These are phyloP conservation scores for Anniella stebbinsi DNA, from an alignment of 2,797 vertebrate species.

Conservation along the genomic window DNA sequence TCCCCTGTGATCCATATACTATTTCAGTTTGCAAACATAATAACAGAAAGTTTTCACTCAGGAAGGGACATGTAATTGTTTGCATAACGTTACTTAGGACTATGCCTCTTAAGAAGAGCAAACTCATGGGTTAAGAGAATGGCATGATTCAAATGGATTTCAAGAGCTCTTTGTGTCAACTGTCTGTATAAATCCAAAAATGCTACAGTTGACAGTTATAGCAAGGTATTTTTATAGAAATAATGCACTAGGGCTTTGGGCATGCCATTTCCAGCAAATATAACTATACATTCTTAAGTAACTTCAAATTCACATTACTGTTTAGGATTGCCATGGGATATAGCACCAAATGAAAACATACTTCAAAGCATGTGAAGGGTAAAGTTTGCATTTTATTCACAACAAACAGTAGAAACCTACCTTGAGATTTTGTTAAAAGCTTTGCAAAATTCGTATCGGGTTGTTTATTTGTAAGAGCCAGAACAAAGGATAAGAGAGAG, in stretches of 20 bases:
- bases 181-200: conserved; percentile 52
- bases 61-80: conserved; percentile 33
- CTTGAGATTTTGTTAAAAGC: conserved; percentile 65
- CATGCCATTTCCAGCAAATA: conserved; percentile 54
- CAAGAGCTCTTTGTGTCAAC: conserved; percentile 38
- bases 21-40: conserved; percentile 11
- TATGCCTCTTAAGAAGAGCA: conserved; percentile 19
- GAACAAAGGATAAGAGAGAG: conserved; percentile 33
- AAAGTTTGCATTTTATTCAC: conserved; percentile 67
- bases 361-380: conserved; percentile 53
- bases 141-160: conserved; percentile 39
- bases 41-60: conserved; percentile 23
- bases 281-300: conserved; percentile 67
- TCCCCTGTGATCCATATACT: not conserved
- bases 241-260: conserved; percentile 53
- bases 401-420: conserved; percentile 49
- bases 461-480: conserved; percentile 51
- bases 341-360: conserved; percentile 52
- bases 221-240: conserved; percentile 56
- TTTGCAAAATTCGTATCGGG: conserved; percentile 36
- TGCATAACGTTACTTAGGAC: conserved; percentile 47
- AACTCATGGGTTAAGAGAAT: conserved; percentile 47
- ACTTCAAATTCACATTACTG: conserved; percentile 47
- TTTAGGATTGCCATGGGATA: conserved; percentile 55
- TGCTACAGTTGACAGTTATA: conserved; percentile 47